These are phyloP conservation scores for Acrocyrtus sp. DNA, from an alignment of 2,888 invertebrate genomes.

Conservation along the genomic window DNA sequence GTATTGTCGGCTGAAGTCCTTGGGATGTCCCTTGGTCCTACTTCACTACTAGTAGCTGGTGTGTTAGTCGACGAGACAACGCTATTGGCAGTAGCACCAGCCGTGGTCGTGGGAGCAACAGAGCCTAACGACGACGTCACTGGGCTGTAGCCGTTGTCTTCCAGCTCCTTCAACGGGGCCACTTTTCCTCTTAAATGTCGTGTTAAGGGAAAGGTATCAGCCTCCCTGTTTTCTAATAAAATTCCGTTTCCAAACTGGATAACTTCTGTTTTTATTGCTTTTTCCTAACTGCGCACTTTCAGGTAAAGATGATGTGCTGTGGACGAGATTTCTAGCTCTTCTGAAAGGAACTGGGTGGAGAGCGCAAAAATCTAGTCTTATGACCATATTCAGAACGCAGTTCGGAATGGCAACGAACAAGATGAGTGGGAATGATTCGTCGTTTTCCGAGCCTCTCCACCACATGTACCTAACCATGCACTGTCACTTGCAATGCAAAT, in stretches of 20 bases:
- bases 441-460: slow-evolving; percentile 3
- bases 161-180: slow-evolving; percentile 47
- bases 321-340: no score
- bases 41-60: not conserved
- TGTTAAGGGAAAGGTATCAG: no score
- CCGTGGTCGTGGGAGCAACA: slow-evolving; percentile 49
- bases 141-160: slow-evolving; percentile 49
- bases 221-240: no score
- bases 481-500: not conserved
- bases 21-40: not conserved
- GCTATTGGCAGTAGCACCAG: slow-evolving; percentile 47
- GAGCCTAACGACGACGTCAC: slow-evolving; percentile 43
- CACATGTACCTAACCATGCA: no score
- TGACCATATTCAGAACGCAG: slow-evolving; percentile 31
- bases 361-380: slow-evolving; percentile 33
- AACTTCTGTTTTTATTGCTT: no score
- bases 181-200: slow-evolving; percentile 40
- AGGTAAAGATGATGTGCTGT: no score
- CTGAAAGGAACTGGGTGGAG: no score
- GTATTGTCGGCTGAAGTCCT: not conserved
- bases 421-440: slow-evolving; percentile 30
- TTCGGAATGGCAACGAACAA: slow-evolving; percentile 43
- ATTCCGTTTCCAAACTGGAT: no score
- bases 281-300: no score
- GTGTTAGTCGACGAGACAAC: slow-evolving; percentile 28